phyloP scores from a whole-genome alignment of 2,888 invertebrate genomes.

The Acleris literana region DNA sequence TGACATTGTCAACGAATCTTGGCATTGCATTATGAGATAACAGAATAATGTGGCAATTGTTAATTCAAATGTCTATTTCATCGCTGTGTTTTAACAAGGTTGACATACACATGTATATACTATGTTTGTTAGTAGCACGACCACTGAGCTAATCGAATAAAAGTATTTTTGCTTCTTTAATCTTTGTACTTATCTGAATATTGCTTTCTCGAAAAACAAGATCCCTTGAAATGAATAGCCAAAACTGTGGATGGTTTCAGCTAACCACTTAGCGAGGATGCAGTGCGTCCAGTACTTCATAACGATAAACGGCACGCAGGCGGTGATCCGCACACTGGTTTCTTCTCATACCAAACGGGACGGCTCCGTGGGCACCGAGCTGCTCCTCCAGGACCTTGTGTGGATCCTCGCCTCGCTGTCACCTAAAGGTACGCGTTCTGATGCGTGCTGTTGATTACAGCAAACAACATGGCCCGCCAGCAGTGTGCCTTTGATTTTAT shows the following conservation, averaged over 20 bases:
- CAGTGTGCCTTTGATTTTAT: slow-evolving; percentile 78
- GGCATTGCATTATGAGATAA: slow-evolving; percentile 55
- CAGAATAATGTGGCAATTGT: slow-evolving; percentile 54
- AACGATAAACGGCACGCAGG: slow-evolving; percentile 81
- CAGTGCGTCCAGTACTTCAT: slow-evolving; percentile 81
- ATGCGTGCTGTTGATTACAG: slow-evolving; percentile 62
- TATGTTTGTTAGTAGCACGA: slow-evolving; percentile 40
- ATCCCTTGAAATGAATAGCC: slow-evolving; percentile 18
- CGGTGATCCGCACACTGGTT: slow-evolving; percentile 81
- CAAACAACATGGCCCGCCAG: slow-evolving; percentile 70
- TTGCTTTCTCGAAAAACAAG: not conserved
- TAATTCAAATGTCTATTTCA: slow-evolving; percentile 54
- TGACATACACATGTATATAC: slow-evolving; percentile 46
- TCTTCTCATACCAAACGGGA: slow-evolving; percentile 80
- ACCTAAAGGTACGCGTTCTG: slow-evolving; percentile 73
- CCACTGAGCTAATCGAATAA: slow-evolving; percentile 38
- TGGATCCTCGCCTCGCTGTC: slow-evolving; percentile 85
- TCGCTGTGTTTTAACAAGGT: slow-evolving; percentile 53
- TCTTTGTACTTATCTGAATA: slow-evolving; percentile 24
- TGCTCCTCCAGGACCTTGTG: slow-evolving; percentile 83
- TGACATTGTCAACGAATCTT: slow-evolving; percentile 64
- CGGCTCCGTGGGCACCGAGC: slow-evolving; percentile 76
- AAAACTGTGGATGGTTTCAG: slow-evolving; percentile 68
- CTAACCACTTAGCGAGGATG: slow-evolving; percentile 76
- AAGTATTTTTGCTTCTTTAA: slow-evolving; percentile 40